These are phyloP conservation scores for Drosophila koepferae DNA, from an alignment of 2,888 invertebrate genomes.

Conservation along the genomic window DNA sequence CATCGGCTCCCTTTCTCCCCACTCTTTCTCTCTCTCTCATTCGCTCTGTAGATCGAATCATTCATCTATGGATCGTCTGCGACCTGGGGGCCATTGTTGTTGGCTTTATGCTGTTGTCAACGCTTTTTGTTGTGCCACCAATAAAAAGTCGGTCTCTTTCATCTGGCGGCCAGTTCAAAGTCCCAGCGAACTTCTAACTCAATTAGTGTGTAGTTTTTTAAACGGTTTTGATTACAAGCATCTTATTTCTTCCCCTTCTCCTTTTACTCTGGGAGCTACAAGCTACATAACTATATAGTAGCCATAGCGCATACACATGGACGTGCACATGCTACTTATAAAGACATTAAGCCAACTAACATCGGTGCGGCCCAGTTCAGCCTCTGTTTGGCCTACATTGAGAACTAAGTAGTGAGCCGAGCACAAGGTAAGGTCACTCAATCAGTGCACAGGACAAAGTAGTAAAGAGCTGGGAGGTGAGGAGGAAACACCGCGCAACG, in stretches of 20 bases:
- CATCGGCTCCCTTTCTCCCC: constrained; percentile 16
- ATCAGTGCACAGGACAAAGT: constrained; percentile 49
- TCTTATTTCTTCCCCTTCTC: constrained; percentile 20
- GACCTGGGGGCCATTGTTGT: constrained; percentile 65
- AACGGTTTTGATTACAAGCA: constrained; percentile 82
- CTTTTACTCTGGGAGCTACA: constrained; percentile 13
- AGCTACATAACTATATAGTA: constrained; percentile 12
- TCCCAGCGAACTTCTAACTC: constrained; percentile 74
- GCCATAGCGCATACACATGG: constrained; percentile 5
- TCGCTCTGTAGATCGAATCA: constrained; percentile 11
- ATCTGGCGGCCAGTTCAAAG: constrained; percentile 76
- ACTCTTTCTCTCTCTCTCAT: not conserved
- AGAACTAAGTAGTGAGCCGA: not conserved
- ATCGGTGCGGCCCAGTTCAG: constrained; percentile 38
- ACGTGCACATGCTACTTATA: constrained; percentile 68
- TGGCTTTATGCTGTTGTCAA: constrained; percentile 81
- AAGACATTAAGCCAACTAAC: constrained; percentile 76
- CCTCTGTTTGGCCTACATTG: constrained; percentile 69
- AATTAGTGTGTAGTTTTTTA: constrained; percentile 79
- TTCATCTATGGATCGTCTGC: constrained; percentile 27
- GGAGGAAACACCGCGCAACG: constrained; percentile 9
- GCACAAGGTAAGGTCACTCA: constrained; percentile 69
- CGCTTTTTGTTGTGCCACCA: constrained; percentile 82
- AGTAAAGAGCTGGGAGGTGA: not conserved
- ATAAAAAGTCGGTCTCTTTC: constrained; percentile 71